phyloP scores from a whole-genome alignment of 2,797 vertebrate genomes.

The Coilia nasus region DNA sequence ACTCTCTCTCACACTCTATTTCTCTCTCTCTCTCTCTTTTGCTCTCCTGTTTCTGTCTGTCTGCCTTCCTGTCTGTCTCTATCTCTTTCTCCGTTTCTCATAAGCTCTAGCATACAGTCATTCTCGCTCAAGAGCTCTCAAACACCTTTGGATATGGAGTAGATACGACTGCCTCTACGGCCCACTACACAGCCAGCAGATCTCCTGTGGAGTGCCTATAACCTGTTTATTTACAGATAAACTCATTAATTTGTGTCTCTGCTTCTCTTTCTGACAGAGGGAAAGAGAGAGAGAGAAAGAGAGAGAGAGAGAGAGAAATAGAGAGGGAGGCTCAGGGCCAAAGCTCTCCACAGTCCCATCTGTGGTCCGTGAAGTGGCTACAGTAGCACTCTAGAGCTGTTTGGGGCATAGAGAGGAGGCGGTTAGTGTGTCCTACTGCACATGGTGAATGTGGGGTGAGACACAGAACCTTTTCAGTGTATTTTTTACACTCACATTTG shows the following conservation, averaged over 20 bases:
- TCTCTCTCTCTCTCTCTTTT: not conserved
- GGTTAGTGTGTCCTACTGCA: conserved; percentile 14
- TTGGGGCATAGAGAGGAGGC: not conserved
- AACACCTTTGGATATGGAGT: not conserved
- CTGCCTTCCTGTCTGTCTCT: not conserved
- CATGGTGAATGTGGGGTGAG: not conserved
- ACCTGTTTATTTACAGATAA: conserved; percentile 17
- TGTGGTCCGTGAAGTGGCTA: not conserved
- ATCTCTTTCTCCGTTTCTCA: not conserved
- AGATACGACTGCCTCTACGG: not conserved
- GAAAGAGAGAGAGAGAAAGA: not conserved
- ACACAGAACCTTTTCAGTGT: not conserved
- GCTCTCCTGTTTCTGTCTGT: not conserved
- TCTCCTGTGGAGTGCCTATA: not conserved
- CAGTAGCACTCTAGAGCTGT: not conserved
- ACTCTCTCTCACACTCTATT: not conserved
- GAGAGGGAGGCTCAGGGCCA: not conserved
- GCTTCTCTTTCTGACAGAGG: not conserved
- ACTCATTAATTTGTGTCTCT: not conserved
- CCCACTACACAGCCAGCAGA: not conserved
- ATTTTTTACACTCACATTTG: not conserved
- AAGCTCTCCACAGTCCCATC: conserved; percentile 18
- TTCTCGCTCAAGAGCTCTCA: not conserved
- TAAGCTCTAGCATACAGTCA: not conserved
- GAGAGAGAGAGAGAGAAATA: no score